Evolutionary conservation across 2,888 invertebrate genomes (phyloP).

Genomic region (Drosophila siamana): DNA sequence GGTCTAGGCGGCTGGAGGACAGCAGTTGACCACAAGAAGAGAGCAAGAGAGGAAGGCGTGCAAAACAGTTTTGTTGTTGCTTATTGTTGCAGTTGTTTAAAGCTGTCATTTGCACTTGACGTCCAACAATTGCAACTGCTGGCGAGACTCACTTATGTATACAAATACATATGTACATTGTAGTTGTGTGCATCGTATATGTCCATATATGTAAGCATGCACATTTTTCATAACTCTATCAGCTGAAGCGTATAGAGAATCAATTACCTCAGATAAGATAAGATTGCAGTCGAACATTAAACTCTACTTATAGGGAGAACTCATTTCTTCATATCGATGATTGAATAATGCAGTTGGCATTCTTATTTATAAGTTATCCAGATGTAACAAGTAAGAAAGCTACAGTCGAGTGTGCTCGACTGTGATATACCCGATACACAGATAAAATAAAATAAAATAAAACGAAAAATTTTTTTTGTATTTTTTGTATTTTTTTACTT

Average conservation of each 20-base stretch:
- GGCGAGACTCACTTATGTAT: slow-evolving; percentile 41
- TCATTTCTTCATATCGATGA: neutral
- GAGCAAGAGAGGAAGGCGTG: slow-evolving; percentile 37
- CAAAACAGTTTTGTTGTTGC: slow-evolving; percentile 38
- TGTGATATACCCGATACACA: no score
- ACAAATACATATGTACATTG: neutral
- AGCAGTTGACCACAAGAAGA: slow-evolving; percentile 64
- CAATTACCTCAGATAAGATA: slow-evolving; percentile 73
- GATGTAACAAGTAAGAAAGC: neutral
- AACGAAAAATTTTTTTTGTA: no score
- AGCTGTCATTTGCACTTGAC: slow-evolving; percentile 76
- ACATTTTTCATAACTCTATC: slow-evolving; percentile 49
- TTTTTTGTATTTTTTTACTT: no score
- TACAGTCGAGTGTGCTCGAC: no score
- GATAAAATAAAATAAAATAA: no score
- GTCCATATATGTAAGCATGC: neutral
- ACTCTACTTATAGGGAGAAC: neutral
- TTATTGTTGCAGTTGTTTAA: slow-evolving; percentile 52
- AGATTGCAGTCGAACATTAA: slow-evolving; percentile 27
- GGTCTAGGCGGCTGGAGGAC: slow-evolving; percentile 21
- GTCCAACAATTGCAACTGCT: slow-evolving; percentile 48
- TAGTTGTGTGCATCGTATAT: neutral
- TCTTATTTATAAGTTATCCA: neutral
- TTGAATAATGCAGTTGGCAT: slow-evolving; percentile 1
- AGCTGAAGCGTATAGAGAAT: slow-evolving; percentile 65